Evolutionary conservation across 2,797 vertebrate genomes (phyloP).

Genomic region (Enteromius afrohamiltoni): DNA sequence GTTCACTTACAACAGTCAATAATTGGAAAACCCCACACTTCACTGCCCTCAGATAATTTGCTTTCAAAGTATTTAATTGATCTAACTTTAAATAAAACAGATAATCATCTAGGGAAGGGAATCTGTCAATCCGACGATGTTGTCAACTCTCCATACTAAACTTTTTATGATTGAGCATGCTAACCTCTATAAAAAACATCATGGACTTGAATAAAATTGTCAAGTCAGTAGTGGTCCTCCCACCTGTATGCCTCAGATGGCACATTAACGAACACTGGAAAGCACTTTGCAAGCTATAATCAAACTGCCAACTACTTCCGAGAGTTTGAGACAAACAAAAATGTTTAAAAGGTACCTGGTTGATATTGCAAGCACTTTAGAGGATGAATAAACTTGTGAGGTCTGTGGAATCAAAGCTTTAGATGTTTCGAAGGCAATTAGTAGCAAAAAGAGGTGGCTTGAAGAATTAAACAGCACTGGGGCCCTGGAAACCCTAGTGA

Average conservation of each 20-base stretch:
- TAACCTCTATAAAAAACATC: background rate
- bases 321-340: background rate
- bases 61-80: slow-evolving; percentile 53
- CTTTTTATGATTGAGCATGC: background rate
- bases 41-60: slow-evolving; percentile 54
- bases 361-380: background rate
- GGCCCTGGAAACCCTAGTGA: background rate
- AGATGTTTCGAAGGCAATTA: slow-evolving; percentile 5
- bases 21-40: slow-evolving; percentile 53
- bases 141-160: background rate
- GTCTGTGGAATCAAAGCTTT: background rate
- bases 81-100: slow-evolving; percentile 43
- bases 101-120: slow-evolving; percentile 10
- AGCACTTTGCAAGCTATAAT: background rate
- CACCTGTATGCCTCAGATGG: background rate
- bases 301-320: background rate
- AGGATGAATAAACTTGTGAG: background rate
- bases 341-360: background rate
- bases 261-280: background rate
- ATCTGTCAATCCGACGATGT: background rate
- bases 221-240: background rate
- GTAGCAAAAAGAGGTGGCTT: background rate
- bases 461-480: background rate
- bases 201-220: background rate
- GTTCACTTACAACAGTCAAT: slow-evolving; percentile 56